phyloP scores from a whole-genome alignment of 2,113 vertebrate genomes.

The Hemibagrus wyckioides region DNA sequence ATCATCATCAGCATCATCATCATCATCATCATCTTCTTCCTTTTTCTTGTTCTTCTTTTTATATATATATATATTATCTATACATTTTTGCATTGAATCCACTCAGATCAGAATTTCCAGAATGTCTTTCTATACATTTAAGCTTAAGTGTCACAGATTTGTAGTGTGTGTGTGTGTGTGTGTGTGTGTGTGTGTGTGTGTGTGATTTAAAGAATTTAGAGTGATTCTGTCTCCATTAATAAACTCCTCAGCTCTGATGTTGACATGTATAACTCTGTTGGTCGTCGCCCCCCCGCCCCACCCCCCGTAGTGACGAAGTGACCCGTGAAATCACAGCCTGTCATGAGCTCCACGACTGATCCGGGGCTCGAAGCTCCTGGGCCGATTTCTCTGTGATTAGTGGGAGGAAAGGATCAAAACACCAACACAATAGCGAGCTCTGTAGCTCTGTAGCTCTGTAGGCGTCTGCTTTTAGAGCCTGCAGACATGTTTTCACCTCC shows the following conservation, averaged over 20 bases:
- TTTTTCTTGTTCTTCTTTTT: too few relatives aligned
- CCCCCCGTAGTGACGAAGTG: slow-evolving; percentile 52
- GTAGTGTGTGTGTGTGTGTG: neutral
- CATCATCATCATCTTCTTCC: too few relatives aligned
- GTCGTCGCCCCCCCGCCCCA: slow-evolving; percentile 17
- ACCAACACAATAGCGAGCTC: neutral
- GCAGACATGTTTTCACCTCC: neutral
- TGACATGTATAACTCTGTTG: slow-evolving; percentile 59
- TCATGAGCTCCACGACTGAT: slow-evolving; percentile 31
- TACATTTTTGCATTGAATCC: neutral
- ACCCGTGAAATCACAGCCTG: slow-evolving; percentile 60
- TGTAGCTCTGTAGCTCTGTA: neutral
- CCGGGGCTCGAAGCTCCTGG: slow-evolving; percentile 51
- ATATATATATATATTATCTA: too few relatives aligned
- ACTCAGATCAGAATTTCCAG: neutral
- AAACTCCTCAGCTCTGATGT: slow-evolving; percentile 40
- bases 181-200: too few relatives aligned
- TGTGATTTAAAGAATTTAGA: neutral
- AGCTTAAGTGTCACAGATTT: neutral
- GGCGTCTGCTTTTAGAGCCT: slow-evolving; percentile 28
- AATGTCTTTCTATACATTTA: neutral
- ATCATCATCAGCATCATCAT: too few relatives aligned
- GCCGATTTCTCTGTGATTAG: slow-evolving; percentile 54
- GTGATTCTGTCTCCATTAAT: neutral
- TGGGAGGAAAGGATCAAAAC: slow-evolving; percentile 25